phyloP scores from a whole-genome alignment of 2,113 vertebrate genomes.

The Phoxinus phoxinus region DNA sequence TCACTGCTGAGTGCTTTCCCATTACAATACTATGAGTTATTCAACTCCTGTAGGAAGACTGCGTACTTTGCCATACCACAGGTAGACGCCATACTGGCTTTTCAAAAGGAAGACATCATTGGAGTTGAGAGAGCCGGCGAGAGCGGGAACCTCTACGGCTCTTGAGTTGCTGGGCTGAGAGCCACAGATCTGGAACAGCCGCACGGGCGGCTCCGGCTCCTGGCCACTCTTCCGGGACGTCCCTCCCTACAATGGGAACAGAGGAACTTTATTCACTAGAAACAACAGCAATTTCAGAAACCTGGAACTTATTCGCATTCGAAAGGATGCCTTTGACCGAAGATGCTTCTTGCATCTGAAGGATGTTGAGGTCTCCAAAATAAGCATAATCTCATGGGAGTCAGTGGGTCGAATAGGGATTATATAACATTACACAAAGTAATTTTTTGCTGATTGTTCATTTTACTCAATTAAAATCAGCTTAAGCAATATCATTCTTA shows the following conservation, averaged over 20 bases:
- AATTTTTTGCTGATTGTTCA: too few species aligned
- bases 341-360: too few species aligned
- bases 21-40: background rate
- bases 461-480: too few species aligned
- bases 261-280: background rate
- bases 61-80: slow-evolving; percentile 91
- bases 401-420: too few species aligned
- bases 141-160: slow-evolving; percentile 74
- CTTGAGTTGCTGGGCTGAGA: slow-evolving; percentile 80
- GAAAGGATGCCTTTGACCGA: too few species aligned
- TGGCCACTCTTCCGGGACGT: slow-evolving; percentile 79
- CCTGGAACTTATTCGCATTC: background rate
- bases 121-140: slow-evolving; percentile 84
- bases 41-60: background rate
- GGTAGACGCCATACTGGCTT: slow-evolving; percentile 74
- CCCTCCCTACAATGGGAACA: slow-evolving; percentile 76
- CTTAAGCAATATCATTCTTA: too few species aligned
- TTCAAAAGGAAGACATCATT: slow-evolving; percentile 87
- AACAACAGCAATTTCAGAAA: background rate
- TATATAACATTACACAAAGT: too few species aligned
- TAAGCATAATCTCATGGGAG: too few species aligned
- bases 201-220: slow-evolving; percentile 78
- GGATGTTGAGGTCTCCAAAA: too few species aligned
- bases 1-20: background rate
- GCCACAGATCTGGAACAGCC: slow-evolving; percentile 86